Percentiles rank a stretch among this genome's conserved stretches.
Conservation (phyloP, 2,113 vertebrate species). For the Mesocricetus auratus region DNA sequence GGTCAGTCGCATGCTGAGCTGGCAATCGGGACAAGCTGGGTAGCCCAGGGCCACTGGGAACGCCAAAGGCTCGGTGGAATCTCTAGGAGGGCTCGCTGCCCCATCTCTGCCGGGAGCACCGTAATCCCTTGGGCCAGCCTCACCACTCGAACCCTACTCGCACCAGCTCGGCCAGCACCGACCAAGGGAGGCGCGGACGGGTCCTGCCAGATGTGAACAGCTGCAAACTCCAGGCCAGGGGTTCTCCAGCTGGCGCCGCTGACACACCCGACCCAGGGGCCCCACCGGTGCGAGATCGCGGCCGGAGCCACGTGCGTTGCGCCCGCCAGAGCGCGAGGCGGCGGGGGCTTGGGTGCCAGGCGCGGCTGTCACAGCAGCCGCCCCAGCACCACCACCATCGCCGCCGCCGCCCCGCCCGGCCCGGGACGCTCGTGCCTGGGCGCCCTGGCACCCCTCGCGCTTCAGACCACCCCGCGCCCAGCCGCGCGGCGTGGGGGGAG, state of each 20-base stretch:
- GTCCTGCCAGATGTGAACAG: slow-evolving; percentile 78
- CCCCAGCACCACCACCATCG: background rate
- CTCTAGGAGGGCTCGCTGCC: background rate
- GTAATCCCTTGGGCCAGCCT: background rate
- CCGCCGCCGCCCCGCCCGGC: background rate
- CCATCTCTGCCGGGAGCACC: background rate
- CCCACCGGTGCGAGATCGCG: background rate
- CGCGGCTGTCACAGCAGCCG: background rate
- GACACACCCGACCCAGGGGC: slow-evolving; percentile 43
- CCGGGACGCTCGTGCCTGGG: slow-evolving; percentile 48
- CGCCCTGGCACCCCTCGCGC: slow-evolving; percentile 64
- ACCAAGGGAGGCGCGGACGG: slow-evolving; percentile 22
- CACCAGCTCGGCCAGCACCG: background rate
- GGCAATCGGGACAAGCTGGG: slow-evolving; percentile 30
- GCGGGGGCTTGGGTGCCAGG: slow-evolving; percentile 81
- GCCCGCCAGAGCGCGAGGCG: slow-evolving; percentile 70
- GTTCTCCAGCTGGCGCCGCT: slow-evolving; percentile 47
- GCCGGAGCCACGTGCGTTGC: slow-evolving; percentile 57
- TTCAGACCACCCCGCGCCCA: slow-evolving; percentile 78
- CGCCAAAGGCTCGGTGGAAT: background rate
- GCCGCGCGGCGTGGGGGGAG: slow-evolving; percentile 75
- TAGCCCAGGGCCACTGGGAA: background rate
- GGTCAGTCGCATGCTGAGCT: background rate
- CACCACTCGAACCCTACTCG: background rate
- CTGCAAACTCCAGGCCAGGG: slow-evolving; percentile 79